A percentile compares a stretch with the other conserved stretches of the same genome.
Evolutionary conservation across 2,113 vertebrate genomes (phyloP).

Genomic region (Zingel zingel): DNA sequence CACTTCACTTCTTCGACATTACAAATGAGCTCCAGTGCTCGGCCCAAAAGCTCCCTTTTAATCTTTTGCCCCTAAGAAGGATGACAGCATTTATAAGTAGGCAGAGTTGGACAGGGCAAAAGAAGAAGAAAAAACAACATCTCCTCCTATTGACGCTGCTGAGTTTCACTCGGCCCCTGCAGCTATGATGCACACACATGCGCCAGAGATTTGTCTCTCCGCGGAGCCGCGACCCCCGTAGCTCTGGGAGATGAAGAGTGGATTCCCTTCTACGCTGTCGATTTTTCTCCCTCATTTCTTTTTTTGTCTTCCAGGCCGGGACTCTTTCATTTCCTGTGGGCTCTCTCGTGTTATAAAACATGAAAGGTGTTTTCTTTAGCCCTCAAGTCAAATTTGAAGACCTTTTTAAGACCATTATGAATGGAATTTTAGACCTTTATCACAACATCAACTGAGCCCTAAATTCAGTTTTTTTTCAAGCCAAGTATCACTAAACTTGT

Average conservation of each 20-base stretch:
- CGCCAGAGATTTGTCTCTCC: conserved; percentile 38
- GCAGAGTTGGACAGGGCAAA: conserved; percentile 45
- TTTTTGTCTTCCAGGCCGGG: conserved; percentile 59
- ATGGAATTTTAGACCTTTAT: too few species aligned
- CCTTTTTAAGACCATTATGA: too few species aligned
- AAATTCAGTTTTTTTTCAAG: too few species aligned
- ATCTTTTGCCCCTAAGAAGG: conserved; percentile 69
- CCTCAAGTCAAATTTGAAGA: background rate
- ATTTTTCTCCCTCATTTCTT: conserved; percentile 55
- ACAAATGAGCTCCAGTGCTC: conserved; percentile 65
- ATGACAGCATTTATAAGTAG: conserved; percentile 71
- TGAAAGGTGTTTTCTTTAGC: conserved; percentile 67
- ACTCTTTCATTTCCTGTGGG: conserved; percentile 63
- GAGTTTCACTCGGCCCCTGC: conserved; percentile 47
- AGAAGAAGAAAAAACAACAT: conserved; percentile 26
- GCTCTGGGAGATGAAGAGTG: conserved; percentile 48
- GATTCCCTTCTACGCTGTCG: conserved; percentile 32
- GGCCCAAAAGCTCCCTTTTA: conserved; percentile 67
- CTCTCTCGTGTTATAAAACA: conserved; percentile 60
- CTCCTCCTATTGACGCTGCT: conserved; percentile 56
- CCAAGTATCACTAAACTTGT: too few species aligned
- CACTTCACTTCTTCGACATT: conserved; percentile 46
- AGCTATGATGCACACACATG: conserved; percentile 47
- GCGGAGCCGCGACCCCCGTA: background rate
- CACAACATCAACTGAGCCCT: too few species aligned